phyloP scores from a whole-genome alignment of 2,888 invertebrate genomes.

The Tiliacea citrago region DNA sequence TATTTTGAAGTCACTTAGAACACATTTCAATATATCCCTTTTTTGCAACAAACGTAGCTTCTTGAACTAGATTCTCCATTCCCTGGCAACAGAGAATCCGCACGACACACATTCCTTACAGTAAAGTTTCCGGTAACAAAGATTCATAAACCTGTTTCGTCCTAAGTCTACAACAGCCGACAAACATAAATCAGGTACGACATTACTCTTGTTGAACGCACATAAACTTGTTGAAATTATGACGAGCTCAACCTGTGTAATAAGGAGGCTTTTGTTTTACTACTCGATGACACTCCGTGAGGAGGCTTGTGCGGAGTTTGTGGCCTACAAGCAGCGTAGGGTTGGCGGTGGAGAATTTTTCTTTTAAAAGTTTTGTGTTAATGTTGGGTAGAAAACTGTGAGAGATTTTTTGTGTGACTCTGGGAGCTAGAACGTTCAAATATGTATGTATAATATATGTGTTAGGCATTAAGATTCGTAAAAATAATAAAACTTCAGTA shows the following conservation, averaged over 20 bases:
- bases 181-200: conserved; percentile 69
- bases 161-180: conserved; percentile 66
- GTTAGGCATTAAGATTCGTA: not conserved
- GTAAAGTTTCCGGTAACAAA: conserved; percentile 60
- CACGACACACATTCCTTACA: conserved; percentile 46
- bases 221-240: conserved; percentile 72
- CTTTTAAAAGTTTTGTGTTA: conserved; percentile 15
- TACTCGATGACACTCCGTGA: conserved; percentile 70
- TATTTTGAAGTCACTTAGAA: not conserved
- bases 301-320: conserved; percentile 60
- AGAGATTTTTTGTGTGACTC: not conserved
- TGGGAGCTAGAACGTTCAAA: not conserved
- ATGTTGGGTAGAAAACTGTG: conserved; percentile 1
- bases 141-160: conserved; percentile 66
- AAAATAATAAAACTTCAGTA: too few species aligned
- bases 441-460: not conserved
- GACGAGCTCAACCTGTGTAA: conserved; percentile 69
- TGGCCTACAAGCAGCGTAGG: conserved; percentile 49
- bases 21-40: not conserved
- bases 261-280: conserved; percentile 71
- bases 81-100: conserved; percentile 9
- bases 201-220: conserved; percentile 69
- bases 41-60: not conserved
- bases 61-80: not conserved
- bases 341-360: conserved; percentile 23